Conservation (phyloP, 2,797 vertebrate genomes). For the Hippopotamyrus pictus region DNA sequence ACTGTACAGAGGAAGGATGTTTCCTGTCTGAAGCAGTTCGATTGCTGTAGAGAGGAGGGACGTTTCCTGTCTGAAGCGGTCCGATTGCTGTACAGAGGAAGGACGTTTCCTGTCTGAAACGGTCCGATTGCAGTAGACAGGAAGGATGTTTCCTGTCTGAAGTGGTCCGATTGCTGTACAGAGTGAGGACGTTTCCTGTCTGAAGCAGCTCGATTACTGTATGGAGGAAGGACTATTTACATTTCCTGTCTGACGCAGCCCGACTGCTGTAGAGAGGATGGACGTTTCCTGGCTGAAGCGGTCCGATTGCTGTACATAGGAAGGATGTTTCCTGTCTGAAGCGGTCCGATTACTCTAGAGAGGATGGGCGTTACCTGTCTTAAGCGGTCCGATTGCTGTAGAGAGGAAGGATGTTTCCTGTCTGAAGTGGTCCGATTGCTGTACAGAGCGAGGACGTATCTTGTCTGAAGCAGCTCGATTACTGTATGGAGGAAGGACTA, state of each 20-base stretch:
- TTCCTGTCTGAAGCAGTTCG: background rate
- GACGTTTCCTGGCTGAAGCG: background rate
- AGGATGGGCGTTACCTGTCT: background rate
- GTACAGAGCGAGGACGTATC: background rate
- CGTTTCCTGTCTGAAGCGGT: background rate
- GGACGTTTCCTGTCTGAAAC: background rate
- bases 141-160: background rate
- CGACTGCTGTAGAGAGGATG: background rate
- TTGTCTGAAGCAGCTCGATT: background rate
- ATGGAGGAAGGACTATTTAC: background rate
- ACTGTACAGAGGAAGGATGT: background rate
- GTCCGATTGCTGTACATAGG: background rate
- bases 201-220: background rate
- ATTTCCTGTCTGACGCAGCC: background rate
- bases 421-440: background rate
- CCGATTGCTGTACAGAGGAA: background rate
- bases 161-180: fast-evolving
- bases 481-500: background rate
- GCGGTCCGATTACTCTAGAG: background rate
- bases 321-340: background rate
- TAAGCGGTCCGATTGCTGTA: background rate
- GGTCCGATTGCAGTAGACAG: fast-evolving
- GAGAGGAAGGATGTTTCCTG: background rate
- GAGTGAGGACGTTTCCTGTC: background rate
- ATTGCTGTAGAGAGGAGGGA: background rate